These are phyloP conservation scores for Scleropages formosus DNA, from an alignment of 2,797 vertebrate species.

Conservation along the genomic window DNA sequence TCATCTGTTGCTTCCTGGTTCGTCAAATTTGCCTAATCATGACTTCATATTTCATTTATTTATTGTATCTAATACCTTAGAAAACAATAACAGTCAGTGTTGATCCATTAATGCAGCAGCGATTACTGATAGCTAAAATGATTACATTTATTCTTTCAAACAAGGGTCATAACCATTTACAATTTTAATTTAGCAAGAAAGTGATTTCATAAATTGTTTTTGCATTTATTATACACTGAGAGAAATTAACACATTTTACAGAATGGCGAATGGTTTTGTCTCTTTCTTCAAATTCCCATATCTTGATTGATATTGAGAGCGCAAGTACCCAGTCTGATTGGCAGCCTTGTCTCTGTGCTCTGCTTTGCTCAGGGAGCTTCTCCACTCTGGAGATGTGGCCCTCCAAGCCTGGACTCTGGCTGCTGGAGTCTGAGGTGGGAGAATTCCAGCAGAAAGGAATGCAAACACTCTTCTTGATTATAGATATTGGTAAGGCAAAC, in stretches of 20 bases:
- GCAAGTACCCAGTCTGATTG: not conserved
- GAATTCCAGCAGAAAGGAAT: constrained; percentile 84
- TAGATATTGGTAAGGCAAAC: constrained; percentile 75
- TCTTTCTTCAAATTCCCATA: not conserved
- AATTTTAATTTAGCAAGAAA: no score
- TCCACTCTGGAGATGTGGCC: constrained; percentile 89
- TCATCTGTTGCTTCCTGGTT: constrained; percentile 86
- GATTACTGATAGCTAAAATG: no score
- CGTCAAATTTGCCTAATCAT: constrained; percentile 35
- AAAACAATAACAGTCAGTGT: no score
- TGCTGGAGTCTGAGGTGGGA: constrained; percentile 85
- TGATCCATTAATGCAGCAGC: no score
- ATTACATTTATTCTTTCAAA: no score
- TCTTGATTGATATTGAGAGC: not conserved
- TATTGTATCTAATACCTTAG: no score
- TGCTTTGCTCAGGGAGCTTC: constrained; percentile 76
- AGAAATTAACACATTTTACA: no score
- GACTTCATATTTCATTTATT: not conserved
- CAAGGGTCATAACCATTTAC: no score
- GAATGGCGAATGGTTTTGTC: not conserved
- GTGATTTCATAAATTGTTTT: no score
- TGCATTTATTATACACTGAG: no score
- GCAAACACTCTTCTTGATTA: constrained; percentile 84
- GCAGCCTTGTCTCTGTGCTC: not conserved
- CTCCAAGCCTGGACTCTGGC: constrained; percentile 87